These are phyloP conservation scores for Ameiurus melas DNA, from an alignment of 2,113 vertebrate genomes.

Conservation along the genomic window DNA sequence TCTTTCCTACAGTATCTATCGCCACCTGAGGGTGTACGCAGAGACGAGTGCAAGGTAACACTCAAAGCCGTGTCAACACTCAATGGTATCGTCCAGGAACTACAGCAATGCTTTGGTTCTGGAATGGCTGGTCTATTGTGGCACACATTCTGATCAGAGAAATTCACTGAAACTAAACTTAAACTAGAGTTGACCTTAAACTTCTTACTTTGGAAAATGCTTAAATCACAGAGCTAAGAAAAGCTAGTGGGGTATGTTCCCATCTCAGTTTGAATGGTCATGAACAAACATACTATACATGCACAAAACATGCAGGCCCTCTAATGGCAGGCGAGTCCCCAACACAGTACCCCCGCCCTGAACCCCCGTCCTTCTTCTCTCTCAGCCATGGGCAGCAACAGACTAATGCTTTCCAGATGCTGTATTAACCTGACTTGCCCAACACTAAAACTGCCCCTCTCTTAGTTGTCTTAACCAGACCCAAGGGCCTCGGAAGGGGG, in stretches of 20 bases:
- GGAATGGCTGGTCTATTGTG: not conserved
- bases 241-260: not conserved
- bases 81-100: not conserved
- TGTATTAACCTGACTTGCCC: conserved; percentile 59
- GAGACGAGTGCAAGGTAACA: not conserved
- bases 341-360: conserved; percentile 44
- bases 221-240: not conserved
- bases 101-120: not conserved
- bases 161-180: not conserved
- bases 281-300: conserved; percentile 9
- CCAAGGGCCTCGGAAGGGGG: conserved; percentile 59
- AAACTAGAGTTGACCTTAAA: not conserved
- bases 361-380: conserved; percentile 56
- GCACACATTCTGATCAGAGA: not conserved
- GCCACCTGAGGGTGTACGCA: not conserved
- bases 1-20: not conserved
- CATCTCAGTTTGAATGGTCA: not conserved
- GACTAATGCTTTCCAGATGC: conserved; percentile 76
- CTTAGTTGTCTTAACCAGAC: conserved; percentile 67
- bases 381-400: conserved; percentile 64
- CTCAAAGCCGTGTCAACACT: not conserved
- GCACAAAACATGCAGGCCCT: conserved; percentile 13
- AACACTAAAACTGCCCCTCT: conserved; percentile 65
- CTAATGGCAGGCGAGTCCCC: not conserved
- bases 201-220: not conserved